phyloP scores from a whole-genome alignment of 2,888 invertebrate species.

The Thymelicus lineola region DNA sequence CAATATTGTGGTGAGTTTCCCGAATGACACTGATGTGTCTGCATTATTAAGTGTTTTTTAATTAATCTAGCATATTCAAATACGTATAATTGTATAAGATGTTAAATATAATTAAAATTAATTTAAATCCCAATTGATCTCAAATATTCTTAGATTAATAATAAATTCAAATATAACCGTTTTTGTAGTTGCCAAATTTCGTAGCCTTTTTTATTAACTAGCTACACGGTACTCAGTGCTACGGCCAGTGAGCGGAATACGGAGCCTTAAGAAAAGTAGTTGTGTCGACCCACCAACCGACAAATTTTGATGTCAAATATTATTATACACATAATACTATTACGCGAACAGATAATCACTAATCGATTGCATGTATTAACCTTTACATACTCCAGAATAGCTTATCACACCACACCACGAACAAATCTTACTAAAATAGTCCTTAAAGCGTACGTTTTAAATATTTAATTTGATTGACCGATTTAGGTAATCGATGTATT shows the following conservation, averaged over 20 bases:
- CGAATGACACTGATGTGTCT: too few species aligned
- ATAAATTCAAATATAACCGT: too few species aligned
- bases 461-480: not conserved
- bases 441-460: not conserved
- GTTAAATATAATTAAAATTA: too few species aligned
- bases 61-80: too few species aligned
- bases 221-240: too few species aligned
- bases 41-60: too few species aligned
- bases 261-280: constrained; percentile 27
- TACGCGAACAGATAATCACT: constrained; percentile 42
- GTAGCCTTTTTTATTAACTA: too few species aligned
- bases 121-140: too few species aligned
- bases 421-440: not conserved
- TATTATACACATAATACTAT: constrained; percentile 39
- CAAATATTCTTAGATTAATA: too few species aligned
- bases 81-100: too few species aligned
- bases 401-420: not conserved
- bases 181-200: too few species aligned
- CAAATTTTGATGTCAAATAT: constrained; percentile 40
- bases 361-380: constrained; percentile 35
- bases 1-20: too few species aligned
- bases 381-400: constrained; percentile 19
- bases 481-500: constrained; percentile 15
- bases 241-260: not conserved
- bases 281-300: constrained; percentile 10